A percentile compares a stretch with the other conserved stretches of the same genome.
Conservation (phyloP, 2,113 vertebrate species). For the Oostethus manadensis region DNA sequence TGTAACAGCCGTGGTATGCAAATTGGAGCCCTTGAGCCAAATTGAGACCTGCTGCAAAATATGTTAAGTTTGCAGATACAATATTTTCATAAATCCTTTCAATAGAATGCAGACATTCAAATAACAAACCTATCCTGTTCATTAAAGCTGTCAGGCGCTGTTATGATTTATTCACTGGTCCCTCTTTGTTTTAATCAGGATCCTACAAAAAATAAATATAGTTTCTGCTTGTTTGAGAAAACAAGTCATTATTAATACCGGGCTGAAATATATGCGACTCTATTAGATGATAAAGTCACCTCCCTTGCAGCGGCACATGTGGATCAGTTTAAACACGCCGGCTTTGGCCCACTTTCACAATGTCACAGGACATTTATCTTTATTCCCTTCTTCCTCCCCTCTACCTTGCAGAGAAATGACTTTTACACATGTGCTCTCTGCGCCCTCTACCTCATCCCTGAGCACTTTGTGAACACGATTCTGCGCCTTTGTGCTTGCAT, state of each 20-base stretch:
- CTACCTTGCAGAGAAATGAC: constrained; percentile 63
- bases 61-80: background rate
- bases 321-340: constrained; percentile 69
- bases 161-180: constrained; percentile 18
- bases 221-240: constrained; percentile 20
- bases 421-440: constrained; percentile 70
- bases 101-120: background rate
- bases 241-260: constrained; percentile 19
- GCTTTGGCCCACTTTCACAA: constrained; percentile 66
- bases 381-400: constrained; percentile 65
- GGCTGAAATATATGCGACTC: constrained; percentile 35
- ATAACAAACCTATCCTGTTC: background rate
- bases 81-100: constrained; percentile 3
- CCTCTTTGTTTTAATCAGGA: constrained; percentile 27
- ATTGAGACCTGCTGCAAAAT: background rate
- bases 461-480: constrained; percentile 4
- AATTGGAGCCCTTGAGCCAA: background rate
- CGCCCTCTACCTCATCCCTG: background rate
- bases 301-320: constrained; percentile 52
- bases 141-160: background rate
- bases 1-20: background rate
- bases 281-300: constrained; percentile 38
- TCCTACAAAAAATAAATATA: constrained; percentile 19
- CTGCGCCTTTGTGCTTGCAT: background rate
- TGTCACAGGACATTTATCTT: constrained; percentile 78